Conservation (phyloP, 2,113 vertebrate species). For the Thunnus maccoyii region DNA sequence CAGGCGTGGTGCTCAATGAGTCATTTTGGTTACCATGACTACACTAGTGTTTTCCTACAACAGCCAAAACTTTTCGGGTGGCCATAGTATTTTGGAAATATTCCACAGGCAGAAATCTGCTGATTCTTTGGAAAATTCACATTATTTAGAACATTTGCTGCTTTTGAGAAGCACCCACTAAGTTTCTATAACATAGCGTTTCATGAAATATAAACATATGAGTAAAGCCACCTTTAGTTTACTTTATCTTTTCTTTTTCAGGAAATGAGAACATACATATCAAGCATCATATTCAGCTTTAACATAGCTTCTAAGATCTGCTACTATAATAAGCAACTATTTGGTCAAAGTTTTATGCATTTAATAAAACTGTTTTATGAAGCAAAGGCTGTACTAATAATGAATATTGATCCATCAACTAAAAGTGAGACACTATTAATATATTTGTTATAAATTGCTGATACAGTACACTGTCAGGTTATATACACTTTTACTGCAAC, state of each 20-base stretch:
- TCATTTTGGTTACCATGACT: conserved; percentile 68
- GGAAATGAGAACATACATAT: not conserved
- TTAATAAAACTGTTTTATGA: not conserved
- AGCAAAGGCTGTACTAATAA: not conserved
- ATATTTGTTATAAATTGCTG: not conserved
- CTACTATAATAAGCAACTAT: no score
- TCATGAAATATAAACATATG: not conserved
- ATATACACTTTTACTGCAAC: not conserved
- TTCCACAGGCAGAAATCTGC: not conserved
- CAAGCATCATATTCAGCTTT: not conserved
- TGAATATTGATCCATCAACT: not conserved
- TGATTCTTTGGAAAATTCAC: not conserved
- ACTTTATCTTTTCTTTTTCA: not conserved
- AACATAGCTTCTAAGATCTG: not conserved
- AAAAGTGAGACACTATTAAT: not conserved
- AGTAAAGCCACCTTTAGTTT: not conserved
- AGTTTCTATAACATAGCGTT: not conserved
- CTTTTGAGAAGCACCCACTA: rapidly evolving
- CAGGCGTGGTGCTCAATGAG: conserved; percentile 67
- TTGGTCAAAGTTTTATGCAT: no score
- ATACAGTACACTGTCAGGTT: no score
- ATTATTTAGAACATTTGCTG: not conserved
- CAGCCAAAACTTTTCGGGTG: not conserved
- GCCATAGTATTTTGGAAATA: not conserved
- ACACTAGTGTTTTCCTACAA: conserved; percentile 62